These are phyloP conservation scores for Morpho helenor DNA, from an alignment of 2,888 invertebrate genomes.

Conservation along the genomic window DNA sequence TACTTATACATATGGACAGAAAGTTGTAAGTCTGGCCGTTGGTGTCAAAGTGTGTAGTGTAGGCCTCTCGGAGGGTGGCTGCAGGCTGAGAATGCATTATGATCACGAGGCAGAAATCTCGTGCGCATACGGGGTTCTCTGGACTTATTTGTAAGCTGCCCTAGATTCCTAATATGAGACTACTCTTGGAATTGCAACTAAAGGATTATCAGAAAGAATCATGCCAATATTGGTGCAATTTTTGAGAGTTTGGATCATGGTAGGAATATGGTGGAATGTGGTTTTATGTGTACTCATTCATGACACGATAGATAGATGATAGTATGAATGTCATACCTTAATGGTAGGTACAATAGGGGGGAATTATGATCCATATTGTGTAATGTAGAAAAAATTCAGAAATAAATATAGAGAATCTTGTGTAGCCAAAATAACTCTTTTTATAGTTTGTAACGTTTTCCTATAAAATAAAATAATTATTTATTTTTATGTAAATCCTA, in stretches of 20 bases:
- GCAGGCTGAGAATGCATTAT: constrained; percentile 63
- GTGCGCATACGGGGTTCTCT: constrained; percentile 68
- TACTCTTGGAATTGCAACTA: constrained; percentile 55
- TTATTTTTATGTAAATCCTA: too few relatives aligned
- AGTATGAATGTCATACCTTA: constrained; percentile 1
- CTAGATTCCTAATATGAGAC: constrained; percentile 54
- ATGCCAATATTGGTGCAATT: constrained; percentile 46
- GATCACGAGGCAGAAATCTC: constrained; percentile 50
- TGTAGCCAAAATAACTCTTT: too few relatives aligned
- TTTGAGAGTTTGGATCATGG: constrained; percentile 49
- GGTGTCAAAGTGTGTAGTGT: constrained; percentile 15
- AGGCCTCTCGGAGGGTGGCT: constrained; percentile 57
- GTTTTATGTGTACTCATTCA: constrained; percentile 41
- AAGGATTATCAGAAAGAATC: constrained; percentile 2
- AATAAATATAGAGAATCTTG: too few relatives aligned
- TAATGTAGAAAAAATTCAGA: too few relatives aligned
- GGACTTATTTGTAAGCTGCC: constrained; percentile 65
- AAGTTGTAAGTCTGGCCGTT: constrained; percentile 12
- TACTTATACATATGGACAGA: constrained; percentile 6
- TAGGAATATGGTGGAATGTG: constrained; percentile 55
- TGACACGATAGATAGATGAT: constrained; percentile 14
- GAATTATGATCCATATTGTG: too few relatives aligned
- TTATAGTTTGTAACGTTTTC: too few relatives aligned
- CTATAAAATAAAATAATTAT: too few relatives aligned
- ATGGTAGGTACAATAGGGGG: too few relatives aligned